A percentile compares a stretch with the other conserved stretches of the same genome.
Conservation (phyloP, 1,140 invertebrate genomes). For the Seison nebaliae region DNA sequence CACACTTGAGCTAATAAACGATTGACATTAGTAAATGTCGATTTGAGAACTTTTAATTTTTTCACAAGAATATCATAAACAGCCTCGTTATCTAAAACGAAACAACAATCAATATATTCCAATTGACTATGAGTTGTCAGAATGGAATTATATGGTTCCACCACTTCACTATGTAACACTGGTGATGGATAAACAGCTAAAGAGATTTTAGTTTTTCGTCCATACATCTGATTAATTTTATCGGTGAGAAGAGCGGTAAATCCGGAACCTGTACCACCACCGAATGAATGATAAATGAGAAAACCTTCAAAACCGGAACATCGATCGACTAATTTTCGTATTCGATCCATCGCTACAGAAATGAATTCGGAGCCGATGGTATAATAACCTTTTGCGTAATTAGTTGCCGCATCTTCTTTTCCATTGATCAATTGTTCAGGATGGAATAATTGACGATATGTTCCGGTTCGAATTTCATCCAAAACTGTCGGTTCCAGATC, state of each 20-base stretch:
- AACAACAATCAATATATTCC: conserved; percentile 24
- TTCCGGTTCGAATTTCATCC: conserved; percentile 18
- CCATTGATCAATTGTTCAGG: conserved; percentile 25
- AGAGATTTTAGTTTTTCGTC: conserved; percentile 59
- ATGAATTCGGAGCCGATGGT: conserved; percentile 6
- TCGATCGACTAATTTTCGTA: conserved; percentile 16
- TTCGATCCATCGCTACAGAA: conserved; percentile 9
- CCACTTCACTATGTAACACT: conserved; percentile 33
- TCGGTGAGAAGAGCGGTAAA: conserved; percentile 64
- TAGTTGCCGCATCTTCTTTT: conserved; percentile 20
- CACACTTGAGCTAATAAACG: conserved; percentile 55
- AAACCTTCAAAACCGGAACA: conserved; percentile 12
- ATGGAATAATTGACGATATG: conserved; percentile 24
- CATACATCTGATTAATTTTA: conserved; percentile 55
- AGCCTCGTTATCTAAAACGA: conserved; percentile 51
- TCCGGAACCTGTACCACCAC: conserved; percentile 39
- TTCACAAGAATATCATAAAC: conserved; percentile 61
- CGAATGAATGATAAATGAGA: conserved; percentile 11
- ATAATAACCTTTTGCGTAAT: conserved; percentile 15
- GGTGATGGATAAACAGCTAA: conserved; percentile 60
- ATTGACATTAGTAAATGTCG: conserved; percentile 49
- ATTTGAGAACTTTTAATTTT: conserved; percentile 52
- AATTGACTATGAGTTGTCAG: conserved; percentile 24
- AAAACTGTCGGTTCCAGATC: conserved; percentile 25
- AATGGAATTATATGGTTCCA: conserved; percentile 29